Percentiles rank a stretch among this genome's conserved stretches.
Conservation (phyloP, 1,140 invertebrate species). For the Pteromalus puparum region DNA sequence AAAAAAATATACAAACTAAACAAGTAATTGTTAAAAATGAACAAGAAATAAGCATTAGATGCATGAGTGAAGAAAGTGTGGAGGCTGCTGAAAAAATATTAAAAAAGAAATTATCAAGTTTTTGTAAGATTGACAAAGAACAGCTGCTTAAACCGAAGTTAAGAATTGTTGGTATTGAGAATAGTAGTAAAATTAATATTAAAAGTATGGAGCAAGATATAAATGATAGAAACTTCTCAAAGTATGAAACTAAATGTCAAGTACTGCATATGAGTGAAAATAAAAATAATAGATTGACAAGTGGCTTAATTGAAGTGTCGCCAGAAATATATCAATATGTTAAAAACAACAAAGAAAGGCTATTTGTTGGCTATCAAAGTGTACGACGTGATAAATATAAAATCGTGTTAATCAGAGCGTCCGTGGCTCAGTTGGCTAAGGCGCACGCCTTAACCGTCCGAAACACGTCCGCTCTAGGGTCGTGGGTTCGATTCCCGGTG, state of each 20-base stretch:
- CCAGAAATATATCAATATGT: background rate
- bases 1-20: too few relatives aligned
- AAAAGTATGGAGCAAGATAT: background rate
- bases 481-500: too few relatives aligned
- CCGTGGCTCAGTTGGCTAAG: too few relatives aligned
- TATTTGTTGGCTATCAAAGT: too few relatives aligned
- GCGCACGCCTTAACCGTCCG: too few relatives aligned
- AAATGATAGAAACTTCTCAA: background rate
- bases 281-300: background rate
- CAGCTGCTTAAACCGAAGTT: background rate
- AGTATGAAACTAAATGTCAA: background rate
- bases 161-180: background rate
- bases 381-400: too few relatives aligned
- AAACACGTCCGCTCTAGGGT: too few relatives aligned
- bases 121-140: background rate
- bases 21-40: too few relatives aligned
- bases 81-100: background rate
- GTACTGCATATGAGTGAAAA: background rate
- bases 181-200: background rate
- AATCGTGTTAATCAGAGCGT: too few relatives aligned
- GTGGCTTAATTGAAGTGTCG: background rate
- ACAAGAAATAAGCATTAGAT: too few relatives aligned
- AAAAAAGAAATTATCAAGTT: background rate
- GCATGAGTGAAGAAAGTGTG: background rate
- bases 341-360: too few relatives aligned